Evolutionary conservation across 2,888 invertebrate species (phyloP).

Genomic region (Apocheima hispidaria): DNA sequence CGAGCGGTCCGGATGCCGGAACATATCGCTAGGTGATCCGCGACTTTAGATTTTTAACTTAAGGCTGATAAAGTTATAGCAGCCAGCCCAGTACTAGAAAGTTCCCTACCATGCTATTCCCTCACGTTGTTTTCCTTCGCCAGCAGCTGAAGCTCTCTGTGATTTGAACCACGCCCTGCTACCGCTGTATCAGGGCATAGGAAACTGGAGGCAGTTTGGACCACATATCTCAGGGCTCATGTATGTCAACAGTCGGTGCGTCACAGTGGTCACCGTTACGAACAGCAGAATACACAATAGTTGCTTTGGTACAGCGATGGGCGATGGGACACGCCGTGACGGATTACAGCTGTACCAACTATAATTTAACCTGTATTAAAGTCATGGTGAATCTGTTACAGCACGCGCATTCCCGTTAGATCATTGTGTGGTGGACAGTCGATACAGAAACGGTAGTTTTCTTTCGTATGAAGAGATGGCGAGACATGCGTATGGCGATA

Average conservation of each 20-base stretch:
- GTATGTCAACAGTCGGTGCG: conserved; percentile 1
- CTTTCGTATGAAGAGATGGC: background rate
- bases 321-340: conserved; percentile 2
- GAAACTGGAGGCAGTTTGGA: background rate
- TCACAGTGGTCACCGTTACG: conserved; percentile 4
- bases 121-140: too few species aligned
- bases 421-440: conserved; percentile 2
- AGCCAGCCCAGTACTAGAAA: too few species aligned
- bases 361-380: background rate
- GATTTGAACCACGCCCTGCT: too few species aligned
- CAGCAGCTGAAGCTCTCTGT: too few species aligned
- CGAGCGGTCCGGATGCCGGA: too few species aligned
- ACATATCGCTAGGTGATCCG: too few species aligned
- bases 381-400: background rate
- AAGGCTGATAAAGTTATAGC: too few species aligned
- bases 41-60: too few species aligned
- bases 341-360: background rate
- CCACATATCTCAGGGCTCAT: background rate
- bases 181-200: too few species aligned
- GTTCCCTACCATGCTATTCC: too few species aligned
- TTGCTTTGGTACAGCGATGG: background rate
- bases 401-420: conserved; percentile 11
- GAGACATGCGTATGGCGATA: background rate
- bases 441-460: conserved; percentile 5
- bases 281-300: background rate